Evolutionary conservation across 2,113 vertebrate species (phyloP), one percentile per base, ranked within the genome.

Genomic region (Pipra filicauda): DNA sequence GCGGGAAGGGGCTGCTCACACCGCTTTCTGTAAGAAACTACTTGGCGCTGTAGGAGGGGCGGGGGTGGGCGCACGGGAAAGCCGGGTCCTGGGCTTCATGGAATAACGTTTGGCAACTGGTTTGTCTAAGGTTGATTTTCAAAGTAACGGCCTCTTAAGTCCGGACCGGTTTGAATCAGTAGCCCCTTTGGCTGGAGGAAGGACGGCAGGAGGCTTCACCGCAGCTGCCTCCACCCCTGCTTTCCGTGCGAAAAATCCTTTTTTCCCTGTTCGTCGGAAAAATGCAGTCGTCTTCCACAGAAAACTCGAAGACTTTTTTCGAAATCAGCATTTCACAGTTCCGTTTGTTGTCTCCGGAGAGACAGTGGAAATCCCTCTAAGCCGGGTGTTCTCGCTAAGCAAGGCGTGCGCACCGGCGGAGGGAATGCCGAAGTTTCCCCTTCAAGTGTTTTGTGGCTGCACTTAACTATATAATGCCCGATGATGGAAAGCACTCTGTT

Each of bases 31-130:
- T 7, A 5, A 24, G 30, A 55, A 75, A 58, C 31, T 7, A 0
- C 27, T 35, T 1, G 70, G 11, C 5, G 11, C 9, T 22, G 23
- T 1, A 15, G 31, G 15, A n/a, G 21, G 19, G 15, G 6, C 1
- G 11, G 8, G 6, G 4, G 37, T 1, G 21, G 19, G 35, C 2
- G 31, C 62, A 0, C 8, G 7, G n/a, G 35, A 1, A 5, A 44
- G 17, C 18, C 5, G 12, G 6, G 6, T 14, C 57, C 44, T 9
- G 72, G 59, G 27, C 44, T 84, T 51, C 72, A 8, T 51, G 54
- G 54, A n/a, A 31, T 12, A 43, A 13, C 13, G 27, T 89, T 62
- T 67, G 80, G 59, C 62, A 49, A 31, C 16, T 13, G 8, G 17
- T 46, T 79, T 28, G n/a, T 30, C 28, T 58, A 23, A 24, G 10